These are phyloP conservation scores for Acanthosoma haemorrhoidale DNA, from an alignment of 2,888 invertebrate species.

Conservation along the genomic window DNA sequence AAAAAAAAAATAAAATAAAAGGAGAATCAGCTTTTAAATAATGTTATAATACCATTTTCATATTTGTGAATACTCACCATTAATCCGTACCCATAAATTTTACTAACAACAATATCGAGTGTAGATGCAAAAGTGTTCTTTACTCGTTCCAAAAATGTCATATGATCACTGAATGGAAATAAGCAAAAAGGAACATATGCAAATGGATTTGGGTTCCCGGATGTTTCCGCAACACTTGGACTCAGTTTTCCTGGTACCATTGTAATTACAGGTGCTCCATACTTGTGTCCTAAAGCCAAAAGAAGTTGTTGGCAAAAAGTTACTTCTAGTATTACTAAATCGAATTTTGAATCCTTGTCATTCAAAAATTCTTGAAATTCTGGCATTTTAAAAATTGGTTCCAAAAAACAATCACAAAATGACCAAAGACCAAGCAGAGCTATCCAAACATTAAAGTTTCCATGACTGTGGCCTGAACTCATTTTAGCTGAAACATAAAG, in stretches of 20 bases:
- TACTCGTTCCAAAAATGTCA: not conserved
- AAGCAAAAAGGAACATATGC: not conserved
- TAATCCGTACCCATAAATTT: not conserved
- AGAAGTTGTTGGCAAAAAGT: conserved; percentile 32
- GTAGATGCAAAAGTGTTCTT: not conserved
- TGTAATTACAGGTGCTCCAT: conserved; percentile 30
- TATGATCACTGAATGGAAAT: not conserved
- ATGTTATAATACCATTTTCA: too few relatives aligned
- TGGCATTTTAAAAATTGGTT: not conserved
- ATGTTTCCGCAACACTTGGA: not conserved
- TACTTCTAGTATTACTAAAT: conserved; percentile 33
- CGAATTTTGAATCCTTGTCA: conserved; percentile 24
- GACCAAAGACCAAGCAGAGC: not conserved
- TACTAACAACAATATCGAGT: not conserved
- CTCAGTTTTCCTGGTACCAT: not conserved
- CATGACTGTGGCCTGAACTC: too few relatives aligned
- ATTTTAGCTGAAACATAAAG: too few relatives aligned
- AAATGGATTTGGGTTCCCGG: not conserved
- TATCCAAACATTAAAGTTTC: too few relatives aligned
- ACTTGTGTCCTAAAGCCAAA: conserved; percentile 32
- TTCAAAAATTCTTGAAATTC: conserved; percentile 22
- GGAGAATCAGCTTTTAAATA: too few relatives aligned
- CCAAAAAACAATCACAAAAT: not conserved
- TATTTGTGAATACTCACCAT: not conserved
- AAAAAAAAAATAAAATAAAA: conserved; percentile 52